Base-by-base conservation (phyloP, 2,113 vertebrate genomes). In the Sturnus vulgaris region DNA sequence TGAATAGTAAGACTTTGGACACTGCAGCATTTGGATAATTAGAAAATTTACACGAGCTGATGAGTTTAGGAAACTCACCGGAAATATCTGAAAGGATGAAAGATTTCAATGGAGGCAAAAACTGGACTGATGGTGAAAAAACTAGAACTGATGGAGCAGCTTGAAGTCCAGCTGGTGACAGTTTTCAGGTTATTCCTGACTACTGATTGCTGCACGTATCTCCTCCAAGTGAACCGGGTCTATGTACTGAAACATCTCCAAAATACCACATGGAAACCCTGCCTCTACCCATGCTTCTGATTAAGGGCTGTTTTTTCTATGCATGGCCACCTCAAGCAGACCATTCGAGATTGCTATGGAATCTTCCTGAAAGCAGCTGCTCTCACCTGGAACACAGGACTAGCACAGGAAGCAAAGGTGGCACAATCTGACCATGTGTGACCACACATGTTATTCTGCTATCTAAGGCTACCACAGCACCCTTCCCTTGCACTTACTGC, bases 1-100 rank as follows among this genome's bases (percentile, higher is more conserved):
- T 1, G 15, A 93, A 93, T 60, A 95, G 4, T 55, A 88, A 82
- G 46, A 93, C 37, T 90, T 75, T 68, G 71, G 82, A 94, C 68
- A 64, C 46, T 42, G 75, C 5, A 86, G 76, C 82, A 88, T 75
- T 50, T 72, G 69, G 77, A 57, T 59, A 77, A 82, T 27, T 57
- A 71, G 40, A 88, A 94, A 82, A 95, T 86, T 46, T 53, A 68
- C 59, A 79, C 0, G 0, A 91, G 68, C 24, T 5, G 8, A 39
- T 56, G 59, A 69, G 49, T 83, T 93, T 66, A 86, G 69, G 75
- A 52, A 90, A 80, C 40, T 70, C 76, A 70, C 18, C 73, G 2
- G 1, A 23, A 84, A 13, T 78, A 55, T 18, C 80, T 65, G 15
- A 30, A 53, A 42, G 55, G 7, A 40, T 79, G 42, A 57, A 90